phyloP scores from a whole-genome alignment of 2,113 vertebrate genomes.

The Scytalopus superciliaris region DNA sequence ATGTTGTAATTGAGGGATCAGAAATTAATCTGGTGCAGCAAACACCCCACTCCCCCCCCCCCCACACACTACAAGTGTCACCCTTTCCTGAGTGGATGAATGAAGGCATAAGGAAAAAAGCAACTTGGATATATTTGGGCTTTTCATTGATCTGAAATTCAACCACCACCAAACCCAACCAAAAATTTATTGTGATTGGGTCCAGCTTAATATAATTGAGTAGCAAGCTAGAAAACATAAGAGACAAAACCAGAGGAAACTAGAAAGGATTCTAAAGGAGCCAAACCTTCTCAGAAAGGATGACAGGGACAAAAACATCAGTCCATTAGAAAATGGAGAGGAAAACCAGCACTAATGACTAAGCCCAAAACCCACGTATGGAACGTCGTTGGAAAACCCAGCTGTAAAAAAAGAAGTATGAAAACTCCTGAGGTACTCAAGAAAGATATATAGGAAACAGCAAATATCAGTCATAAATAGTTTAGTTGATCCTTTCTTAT shows the following conservation, averaged over 20 bases:
- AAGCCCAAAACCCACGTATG: neutral
- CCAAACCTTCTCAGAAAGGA: neutral
- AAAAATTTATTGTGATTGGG: neutral
- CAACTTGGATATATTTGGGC: neutral
- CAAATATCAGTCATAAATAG: neutral
- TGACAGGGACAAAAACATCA: neutral
- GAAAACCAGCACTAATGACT: neutral
- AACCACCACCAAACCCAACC: neutral
- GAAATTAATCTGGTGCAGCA: neutral
- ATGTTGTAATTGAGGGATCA: neutral
- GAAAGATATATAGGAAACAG: neutral
- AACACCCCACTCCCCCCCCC: too few species aligned
- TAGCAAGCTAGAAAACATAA: neutral
- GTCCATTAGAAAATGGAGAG: neutral
- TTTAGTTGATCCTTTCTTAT: neutral
- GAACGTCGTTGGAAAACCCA: neutral
- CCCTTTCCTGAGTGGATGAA: neutral
- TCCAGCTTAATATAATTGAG: neutral
- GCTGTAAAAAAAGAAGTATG: neutral
- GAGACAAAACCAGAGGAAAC: accelerated
- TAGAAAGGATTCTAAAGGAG: neutral
- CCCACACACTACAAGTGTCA: accelerated
- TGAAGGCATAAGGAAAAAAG: neutral
- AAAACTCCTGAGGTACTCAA: neutral
- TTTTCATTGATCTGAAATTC: neutral